A percentile compares a stretch with the other conserved stretches of the same genome.
phyloP scores from a whole-genome alignment of 2,113 vertebrate species.

The Ictidomys tridecemlineatus region DNA sequence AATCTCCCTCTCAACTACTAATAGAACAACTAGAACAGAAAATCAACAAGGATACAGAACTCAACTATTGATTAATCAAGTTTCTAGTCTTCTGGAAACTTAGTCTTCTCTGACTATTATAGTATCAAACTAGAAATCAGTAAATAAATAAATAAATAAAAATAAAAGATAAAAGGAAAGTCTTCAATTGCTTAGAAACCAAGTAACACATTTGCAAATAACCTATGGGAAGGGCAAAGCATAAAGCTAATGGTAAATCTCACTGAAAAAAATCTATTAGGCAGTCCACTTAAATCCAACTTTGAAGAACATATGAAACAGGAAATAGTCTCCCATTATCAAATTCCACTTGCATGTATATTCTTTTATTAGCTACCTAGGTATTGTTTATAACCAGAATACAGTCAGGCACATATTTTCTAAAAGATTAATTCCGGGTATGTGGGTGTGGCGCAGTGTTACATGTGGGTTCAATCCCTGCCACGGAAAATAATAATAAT shows the following conservation, averaged over 20 bases:
- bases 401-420: neutral
- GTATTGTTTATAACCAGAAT: slow-evolving; percentile 21
- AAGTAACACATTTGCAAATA: slow-evolving; percentile 19
- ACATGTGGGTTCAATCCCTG: neutral
- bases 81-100: neutral
- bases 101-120: neutral
- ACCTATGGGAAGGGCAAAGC: neutral
- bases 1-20: neutral
- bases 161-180: neutral
- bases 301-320: slow-evolving; percentile 19
- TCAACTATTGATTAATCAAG: neutral
- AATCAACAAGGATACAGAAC: neutral
- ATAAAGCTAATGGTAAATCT: neutral
- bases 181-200: neutral
- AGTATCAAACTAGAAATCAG: neutral
- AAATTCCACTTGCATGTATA: neutral
- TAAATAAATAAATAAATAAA: neutral
- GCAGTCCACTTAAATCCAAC: neutral
- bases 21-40: neutral
- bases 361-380: neutral
- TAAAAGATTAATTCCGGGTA: neutral
- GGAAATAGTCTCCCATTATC: neutral
- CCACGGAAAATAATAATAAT: neutral
- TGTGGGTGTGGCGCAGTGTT: too few relatives aligned
- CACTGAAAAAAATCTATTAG: neutral